Percentiles rank a stretch among this genome's conserved stretches.
phyloP scores from a whole-genome alignment of 2,888 invertebrate species.

The Stictocephala bisonia region DNA sequence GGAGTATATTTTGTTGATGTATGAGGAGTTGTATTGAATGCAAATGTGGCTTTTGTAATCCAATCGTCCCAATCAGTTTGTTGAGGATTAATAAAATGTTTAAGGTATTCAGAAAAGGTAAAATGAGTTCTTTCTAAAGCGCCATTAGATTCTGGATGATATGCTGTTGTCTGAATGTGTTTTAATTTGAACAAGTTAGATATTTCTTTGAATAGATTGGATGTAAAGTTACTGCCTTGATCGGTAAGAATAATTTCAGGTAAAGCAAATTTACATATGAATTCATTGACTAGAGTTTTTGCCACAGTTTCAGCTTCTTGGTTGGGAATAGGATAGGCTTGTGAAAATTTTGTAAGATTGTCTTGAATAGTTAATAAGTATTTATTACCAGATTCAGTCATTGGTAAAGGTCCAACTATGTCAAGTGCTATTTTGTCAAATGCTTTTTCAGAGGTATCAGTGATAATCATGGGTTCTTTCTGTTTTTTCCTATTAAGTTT shows the following conservation, averaged over 20 bases:
- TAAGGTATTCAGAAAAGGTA: neutral
- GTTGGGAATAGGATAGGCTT: too few species aligned
- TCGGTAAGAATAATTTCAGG: neutral
- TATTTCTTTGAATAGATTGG: neutral
- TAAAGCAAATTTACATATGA: conserved; percentile 3
- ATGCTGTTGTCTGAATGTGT: neutral
- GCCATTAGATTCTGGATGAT: conserved; percentile 19
- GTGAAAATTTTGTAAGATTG: too few species aligned
- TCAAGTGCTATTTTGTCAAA: too few species aligned
- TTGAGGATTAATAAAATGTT: neutral
- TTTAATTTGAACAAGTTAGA: conserved; percentile 13
- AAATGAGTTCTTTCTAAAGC: conserved; percentile 7
- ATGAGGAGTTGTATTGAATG: neutral
- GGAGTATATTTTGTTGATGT: neutral
- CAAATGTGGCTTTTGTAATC: neutral
- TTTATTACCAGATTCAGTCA: too few species aligned
- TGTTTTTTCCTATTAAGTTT: too few species aligned
- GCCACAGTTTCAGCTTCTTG: too few species aligned
- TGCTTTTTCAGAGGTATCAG: too few species aligned
- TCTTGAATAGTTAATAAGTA: too few species aligned
- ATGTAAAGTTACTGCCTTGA: neutral
- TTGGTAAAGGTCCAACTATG: too few species aligned
- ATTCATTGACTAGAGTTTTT: too few species aligned
- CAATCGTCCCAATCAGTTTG: neutral
- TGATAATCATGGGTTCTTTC: too few species aligned